Conservation (phyloP, 2,888 invertebrate species). For the Zygaena filipendulae region DNA sequence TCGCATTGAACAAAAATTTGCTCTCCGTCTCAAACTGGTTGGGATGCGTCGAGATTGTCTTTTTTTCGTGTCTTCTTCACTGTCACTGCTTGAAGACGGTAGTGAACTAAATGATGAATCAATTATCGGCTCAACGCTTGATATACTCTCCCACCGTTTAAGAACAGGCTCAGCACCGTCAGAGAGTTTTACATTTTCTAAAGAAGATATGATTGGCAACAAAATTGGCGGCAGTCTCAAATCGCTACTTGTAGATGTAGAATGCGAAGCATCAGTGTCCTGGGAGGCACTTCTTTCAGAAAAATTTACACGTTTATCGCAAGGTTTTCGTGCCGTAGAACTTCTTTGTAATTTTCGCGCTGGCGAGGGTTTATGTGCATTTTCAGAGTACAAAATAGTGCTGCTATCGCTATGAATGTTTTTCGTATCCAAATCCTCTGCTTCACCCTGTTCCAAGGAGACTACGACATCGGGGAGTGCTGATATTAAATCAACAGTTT, state of each 20-base stretch:
- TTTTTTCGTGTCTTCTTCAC: constrained; percentile 51
- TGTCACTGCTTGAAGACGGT: constrained; percentile 59
- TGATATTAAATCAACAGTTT: constrained; percentile 31
- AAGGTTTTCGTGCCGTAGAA: constrained; percentile 48
- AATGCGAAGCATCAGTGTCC: constrained; percentile 71
- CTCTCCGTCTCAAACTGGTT: constrained; percentile 46
- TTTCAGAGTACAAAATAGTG: constrained; percentile 26
- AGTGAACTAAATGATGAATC: constrained; percentile 75
- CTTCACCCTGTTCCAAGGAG: constrained; percentile 34
- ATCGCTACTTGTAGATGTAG: constrained; percentile 70
- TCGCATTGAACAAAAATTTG: constrained; percentile 47
- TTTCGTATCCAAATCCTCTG: constrained; percentile 39
- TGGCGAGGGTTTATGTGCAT: constrained; percentile 25
- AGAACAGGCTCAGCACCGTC: constrained; percentile 48
- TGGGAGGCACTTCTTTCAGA: constrained; percentile 69
- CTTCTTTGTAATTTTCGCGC: constrained; percentile 48
- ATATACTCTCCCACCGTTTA: constrained; percentile 71
- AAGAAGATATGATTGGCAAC: constrained; percentile 73
- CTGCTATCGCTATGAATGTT: constrained; percentile 32
- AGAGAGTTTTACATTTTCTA: constrained; percentile 62
- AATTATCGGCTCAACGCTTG: constrained; percentile 76
- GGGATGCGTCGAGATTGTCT: constrained; percentile 43
- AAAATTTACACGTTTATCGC: constrained; percentile 62
- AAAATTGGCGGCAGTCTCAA: constrained; percentile 77
- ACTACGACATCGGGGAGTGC: constrained; percentile 38